Percentiles rank a stretch among this genome's conserved stretches.
Conservation (phyloP, 2,888 invertebrate species). For the Megastigmus dorsalis region DNA sequence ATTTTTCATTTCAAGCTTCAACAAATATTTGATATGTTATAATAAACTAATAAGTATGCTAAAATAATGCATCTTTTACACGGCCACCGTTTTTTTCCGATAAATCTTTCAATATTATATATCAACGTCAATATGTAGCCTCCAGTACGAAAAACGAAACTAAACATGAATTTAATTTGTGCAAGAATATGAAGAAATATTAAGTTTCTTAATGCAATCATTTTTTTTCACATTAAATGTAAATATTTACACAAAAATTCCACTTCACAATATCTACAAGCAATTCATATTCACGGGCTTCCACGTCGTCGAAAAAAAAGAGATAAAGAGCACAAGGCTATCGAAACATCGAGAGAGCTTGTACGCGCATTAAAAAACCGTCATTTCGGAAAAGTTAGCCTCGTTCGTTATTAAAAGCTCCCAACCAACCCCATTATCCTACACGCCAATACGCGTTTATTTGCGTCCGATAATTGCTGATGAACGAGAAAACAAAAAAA, state of each 20-base stretch:
- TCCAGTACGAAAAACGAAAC: no score
- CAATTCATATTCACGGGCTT: not conserved
- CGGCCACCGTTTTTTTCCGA: no score
- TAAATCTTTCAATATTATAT: no score
- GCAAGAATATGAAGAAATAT: no score
- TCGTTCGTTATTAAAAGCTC: not conserved
- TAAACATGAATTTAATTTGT: no score
- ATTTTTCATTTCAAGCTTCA: no score
- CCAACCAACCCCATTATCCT: constrained; percentile 12
- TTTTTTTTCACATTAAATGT: no score
- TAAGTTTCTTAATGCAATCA: no score
- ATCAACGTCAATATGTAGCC: no score
- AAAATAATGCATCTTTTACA: no score
- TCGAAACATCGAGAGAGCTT: not conserved
- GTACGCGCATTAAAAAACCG: not conserved
- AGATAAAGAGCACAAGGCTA: not conserved
- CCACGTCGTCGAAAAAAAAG: not conserved
- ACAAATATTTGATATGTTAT: no score
- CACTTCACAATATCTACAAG: not conserved
- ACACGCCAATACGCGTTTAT: constrained; percentile 1
- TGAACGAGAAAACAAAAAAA: not conserved
- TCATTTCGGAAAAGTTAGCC: constrained; percentile 25
- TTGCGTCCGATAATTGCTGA: constrained; percentile 25
- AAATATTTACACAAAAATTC: not conserved
- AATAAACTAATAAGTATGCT: no score